A percentile compares a stretch with the other conserved stretches of the same genome.
Evolutionary conservation across 2,888 invertebrate genomes (phyloP).

Genomic region (Tenthredo notha): DNA sequence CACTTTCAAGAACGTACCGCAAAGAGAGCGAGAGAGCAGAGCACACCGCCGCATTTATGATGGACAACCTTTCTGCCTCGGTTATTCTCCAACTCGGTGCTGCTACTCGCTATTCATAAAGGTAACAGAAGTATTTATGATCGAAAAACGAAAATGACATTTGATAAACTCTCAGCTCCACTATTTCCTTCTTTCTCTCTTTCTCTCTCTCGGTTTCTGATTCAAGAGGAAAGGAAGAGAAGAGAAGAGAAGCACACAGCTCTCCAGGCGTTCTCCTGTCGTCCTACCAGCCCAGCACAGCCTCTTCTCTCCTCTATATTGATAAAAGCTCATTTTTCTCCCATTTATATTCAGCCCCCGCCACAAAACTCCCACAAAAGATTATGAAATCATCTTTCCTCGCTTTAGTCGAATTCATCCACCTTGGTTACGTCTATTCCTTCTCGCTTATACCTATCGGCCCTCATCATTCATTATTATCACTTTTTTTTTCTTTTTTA

Average conservation of each 20-base stretch:
- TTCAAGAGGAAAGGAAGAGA: not conserved
- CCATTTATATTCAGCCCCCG: slow-evolving; percentile 50
- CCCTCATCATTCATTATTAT: not conserved
- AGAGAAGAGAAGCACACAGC: not conserved
- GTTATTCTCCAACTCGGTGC: slow-evolving; percentile 17
- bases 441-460: not conserved
- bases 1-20: slow-evolving; percentile 7
- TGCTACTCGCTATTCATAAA: slow-evolving; percentile 28
- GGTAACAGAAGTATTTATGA: slow-evolving; percentile 33
- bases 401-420: slow-evolving; percentile 49
- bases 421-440: not conserved
- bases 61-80: slow-evolving; percentile 38
- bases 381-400: slow-evolving; percentile 53
- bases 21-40: not conserved
- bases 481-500: not conserved
- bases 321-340: slow-evolving; percentile 54
- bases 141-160: slow-evolving; percentile 48
- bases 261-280: not conserved
- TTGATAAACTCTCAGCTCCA: slow-evolving; percentile 46
- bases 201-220: not conserved
- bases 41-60: not conserved
- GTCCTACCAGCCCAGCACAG: not conserved
- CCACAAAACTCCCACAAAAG: slow-evolving; percentile 49
- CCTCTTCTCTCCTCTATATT: slow-evolving; percentile 29
- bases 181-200: not conserved